Evolutionary conservation across 2,888 invertebrate genomes (phyloP), one percentile per base, ranked within the genome.

Genomic region (Drosophila neonasuta): DNA sequence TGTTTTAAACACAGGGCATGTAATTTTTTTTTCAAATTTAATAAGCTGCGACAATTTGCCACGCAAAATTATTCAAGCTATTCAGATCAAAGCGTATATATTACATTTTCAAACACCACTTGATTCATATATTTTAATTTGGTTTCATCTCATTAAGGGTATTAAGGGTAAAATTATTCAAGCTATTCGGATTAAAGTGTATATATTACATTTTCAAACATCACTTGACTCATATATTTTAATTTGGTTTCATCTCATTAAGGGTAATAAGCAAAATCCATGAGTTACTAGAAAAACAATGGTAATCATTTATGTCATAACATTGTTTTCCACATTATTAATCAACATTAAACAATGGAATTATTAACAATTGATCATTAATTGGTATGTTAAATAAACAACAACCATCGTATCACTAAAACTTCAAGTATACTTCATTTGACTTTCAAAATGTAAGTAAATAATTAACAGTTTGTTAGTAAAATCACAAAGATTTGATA

Each of bases 11-110:
- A 32, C 3, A 32, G 10, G 32, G 10, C 11, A 32, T 32, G 6
- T 24, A 24, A 6, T 24, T 6, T 24, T 24, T 24, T 24, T 24
- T 24, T 3, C 10, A 32, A 2, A 46, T 17, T 34, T 13, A 46
- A 10, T 13, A 15, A 36, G 7, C 15, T 56, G 56, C 39, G 29
- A 17, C 29, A 15, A 41, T 57, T 39, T 48, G 36, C 17, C 24
- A 30, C 6, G 15, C 24, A 20, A 42, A 42, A 36, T 56, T 56
- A 11, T 24, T n/a, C 4, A 10, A 24, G 24, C 24, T 4, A 13
- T 11, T 56, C 15, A 17, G 42, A 45, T 48, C 5, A 15, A 11
- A 9, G 10, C 10, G 5, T 46, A 29, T 24, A 11, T 29, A 46
- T 46, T 29, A 13, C 29, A 13, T n/a, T 11, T 30, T 29, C 13